These are phyloP conservation scores for Monochamus alternatus DNA, from an alignment of 2,888 invertebrate species.

Conservation along the genomic window DNA sequence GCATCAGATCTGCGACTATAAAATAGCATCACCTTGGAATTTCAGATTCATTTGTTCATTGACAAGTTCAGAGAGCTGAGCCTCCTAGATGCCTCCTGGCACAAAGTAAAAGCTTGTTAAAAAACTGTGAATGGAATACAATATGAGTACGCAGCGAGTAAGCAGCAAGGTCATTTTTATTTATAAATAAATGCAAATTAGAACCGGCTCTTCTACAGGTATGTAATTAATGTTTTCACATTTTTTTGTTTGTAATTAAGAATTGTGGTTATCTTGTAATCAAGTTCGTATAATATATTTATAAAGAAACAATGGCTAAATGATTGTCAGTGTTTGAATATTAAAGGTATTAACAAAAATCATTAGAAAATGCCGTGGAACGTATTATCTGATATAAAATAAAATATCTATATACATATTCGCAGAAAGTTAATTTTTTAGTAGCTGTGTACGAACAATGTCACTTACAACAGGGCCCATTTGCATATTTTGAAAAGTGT, in stretches of 20 bases:
- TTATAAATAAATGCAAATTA: slow-evolving; percentile 1
- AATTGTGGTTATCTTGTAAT: no score
- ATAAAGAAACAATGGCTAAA: no score
- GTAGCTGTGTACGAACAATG: not conserved
- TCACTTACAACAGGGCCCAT: not conserved
- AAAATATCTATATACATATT: no score
- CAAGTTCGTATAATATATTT: no score
- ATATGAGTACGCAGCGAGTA: not conserved
- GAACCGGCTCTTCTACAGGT: not conserved
- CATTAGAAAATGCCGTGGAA: no score
- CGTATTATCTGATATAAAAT: no score
- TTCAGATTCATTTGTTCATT: slow-evolving; percentile 8
- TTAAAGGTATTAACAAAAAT: no score
- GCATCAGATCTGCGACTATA: slow-evolving; percentile 15
- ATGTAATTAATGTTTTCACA: no score
- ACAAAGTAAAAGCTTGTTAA: not conserved
- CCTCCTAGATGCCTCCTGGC: not conserved
- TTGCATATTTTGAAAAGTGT: slow-evolving; percentile 23
- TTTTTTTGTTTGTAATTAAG: no score
- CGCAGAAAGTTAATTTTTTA: no score
- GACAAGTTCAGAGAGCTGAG: slow-evolving; percentile 5
- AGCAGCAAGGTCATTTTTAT: not conserved
- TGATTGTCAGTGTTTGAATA: no score
- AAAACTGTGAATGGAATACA: not conserved
- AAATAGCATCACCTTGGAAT: slow-evolving; percentile 26